Percentiles rank a stretch among this genome's conserved stretches.
phyloP scores from a whole-genome alignment of 2,797 vertebrate genomes.

The Paguma larvata region DNA sequence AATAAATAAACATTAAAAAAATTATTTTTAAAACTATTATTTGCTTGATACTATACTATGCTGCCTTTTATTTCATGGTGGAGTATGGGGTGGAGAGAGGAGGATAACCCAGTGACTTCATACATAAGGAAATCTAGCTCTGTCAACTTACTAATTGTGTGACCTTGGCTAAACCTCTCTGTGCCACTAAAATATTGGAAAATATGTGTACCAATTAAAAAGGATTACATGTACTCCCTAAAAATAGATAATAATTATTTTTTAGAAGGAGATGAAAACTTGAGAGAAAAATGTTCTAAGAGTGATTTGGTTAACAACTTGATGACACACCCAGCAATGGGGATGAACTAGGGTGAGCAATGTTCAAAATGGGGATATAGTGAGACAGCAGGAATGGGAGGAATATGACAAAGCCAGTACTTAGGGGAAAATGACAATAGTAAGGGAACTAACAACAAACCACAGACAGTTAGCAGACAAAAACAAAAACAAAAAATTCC shows the following conservation, averaged over 20 bases:
- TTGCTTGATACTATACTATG: neutral
- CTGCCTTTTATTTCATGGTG: neutral
- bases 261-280: neutral
- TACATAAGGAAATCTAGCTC: neutral
- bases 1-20: too few species aligned
- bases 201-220: neutral
- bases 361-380: neutral
- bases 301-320: neutral
- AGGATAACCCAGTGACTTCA: neutral
- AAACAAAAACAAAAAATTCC: neutral
- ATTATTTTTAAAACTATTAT: neutral
- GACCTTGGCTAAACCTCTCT: neutral
- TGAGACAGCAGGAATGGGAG: neutral
- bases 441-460: neutral
- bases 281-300: neutral
- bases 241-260: neutral
- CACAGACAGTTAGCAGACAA: neutral
- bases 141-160: neutral
- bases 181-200: neutral
- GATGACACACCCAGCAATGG: neutral
- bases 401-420: slow-evolving; percentile 16
- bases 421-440: neutral
- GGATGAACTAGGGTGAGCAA: neutral
- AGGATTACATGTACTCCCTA: neutral
- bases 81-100: neutral